Percentiles rank a stretch among this genome's conserved stretches.
These are phyloP conservation scores for Hyppa rectilinea DNA, from an alignment of 2,888 invertebrate species.

Conservation along the genomic window DNA sequence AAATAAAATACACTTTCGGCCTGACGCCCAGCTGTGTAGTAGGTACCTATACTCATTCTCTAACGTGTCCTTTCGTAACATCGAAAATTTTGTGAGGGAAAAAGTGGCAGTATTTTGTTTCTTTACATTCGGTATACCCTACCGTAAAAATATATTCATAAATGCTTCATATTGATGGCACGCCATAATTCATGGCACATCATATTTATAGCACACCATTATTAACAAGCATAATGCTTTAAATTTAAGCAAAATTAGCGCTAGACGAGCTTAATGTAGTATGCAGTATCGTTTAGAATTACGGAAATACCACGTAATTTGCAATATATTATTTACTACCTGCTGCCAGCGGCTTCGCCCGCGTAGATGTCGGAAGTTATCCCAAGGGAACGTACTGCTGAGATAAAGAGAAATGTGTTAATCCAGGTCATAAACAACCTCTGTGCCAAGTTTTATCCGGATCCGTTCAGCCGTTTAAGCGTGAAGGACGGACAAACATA, in stretches of 20 bases:
- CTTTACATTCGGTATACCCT: too few species aligned
- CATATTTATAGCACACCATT: not conserved
- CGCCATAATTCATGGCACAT: not conserved
- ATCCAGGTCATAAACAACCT: too few species aligned
- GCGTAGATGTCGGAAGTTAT: too few species aligned
- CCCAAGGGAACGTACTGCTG: too few species aligned
- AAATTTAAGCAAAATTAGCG: not conserved
- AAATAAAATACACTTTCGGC: slow-evolving; percentile 41
- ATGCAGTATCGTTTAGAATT: not conserved
- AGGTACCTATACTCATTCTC: slow-evolving; percentile 5
- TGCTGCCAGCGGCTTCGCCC: too few species aligned
- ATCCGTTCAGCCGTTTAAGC: too few species aligned
- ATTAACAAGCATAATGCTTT: not conserved
- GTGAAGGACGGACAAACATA: too few species aligned
- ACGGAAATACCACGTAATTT: not conserved
- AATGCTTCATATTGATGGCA: not conserved
- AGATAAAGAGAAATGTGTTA: too few species aligned
- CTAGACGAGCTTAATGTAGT: not conserved
- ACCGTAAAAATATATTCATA: not conserved
- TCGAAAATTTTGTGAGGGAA: not conserved
- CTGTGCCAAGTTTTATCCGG: too few species aligned
- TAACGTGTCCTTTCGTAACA: slow-evolving; percentile 19
- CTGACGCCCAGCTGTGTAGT: not conserved
- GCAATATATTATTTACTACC: not conserved
- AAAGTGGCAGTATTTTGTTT: not conserved